Evolutionary conservation across 2,888 invertebrate species (phyloP), one percentile per base, ranked within the genome.

Genomic region (Microdon myrmicae): DNA sequence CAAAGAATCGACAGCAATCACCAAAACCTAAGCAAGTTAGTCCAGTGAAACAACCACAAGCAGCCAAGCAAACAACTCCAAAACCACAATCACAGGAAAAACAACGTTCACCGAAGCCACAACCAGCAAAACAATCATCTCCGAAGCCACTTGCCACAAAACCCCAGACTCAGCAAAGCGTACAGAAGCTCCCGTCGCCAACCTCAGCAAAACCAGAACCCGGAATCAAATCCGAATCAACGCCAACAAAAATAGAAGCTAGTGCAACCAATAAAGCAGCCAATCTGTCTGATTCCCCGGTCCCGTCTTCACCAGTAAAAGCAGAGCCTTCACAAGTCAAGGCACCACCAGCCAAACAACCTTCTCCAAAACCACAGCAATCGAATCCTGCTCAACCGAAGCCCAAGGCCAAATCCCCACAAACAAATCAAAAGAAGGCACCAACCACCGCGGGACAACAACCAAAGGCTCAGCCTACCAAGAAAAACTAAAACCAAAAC

Each of bases 111-210:
- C n/a, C 53, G 4, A 66, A 54, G 14, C 48, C 49, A 13, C 60
- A 44, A 12, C 54, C 31, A 37, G 22, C 43, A 7, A 43, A 43
- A 22, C 49, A 49, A 32, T 23, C 7, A 4, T 16, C 25, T 20
- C 16, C 32, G 10, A 22, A 45, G 3, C 43, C 45, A 25, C 45
- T 25, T 4, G 45, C 32, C 5, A 47, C 47, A 28, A 47, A 54
- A 31, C 19, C 31, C 8, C 45, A 51, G 25, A 44, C 66, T 5
- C 55, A 53, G 44, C 64, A 56, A 25, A 59, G 49, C 9, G 67
- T 47, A n/a, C 55, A 54, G 19, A 64, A 64, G 31, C 64, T 56
- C 26, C 51, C 64, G 28, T 54, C 47, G 13, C 48, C 59, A 6
- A 67, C 0, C 20, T 9, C 22, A 31, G 9, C 13, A 12, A 37